These are phyloP conservation scores for Stictonetta naevosa DNA, from an alignment of 2,113 vertebrate species.

Conservation along the genomic window DNA sequence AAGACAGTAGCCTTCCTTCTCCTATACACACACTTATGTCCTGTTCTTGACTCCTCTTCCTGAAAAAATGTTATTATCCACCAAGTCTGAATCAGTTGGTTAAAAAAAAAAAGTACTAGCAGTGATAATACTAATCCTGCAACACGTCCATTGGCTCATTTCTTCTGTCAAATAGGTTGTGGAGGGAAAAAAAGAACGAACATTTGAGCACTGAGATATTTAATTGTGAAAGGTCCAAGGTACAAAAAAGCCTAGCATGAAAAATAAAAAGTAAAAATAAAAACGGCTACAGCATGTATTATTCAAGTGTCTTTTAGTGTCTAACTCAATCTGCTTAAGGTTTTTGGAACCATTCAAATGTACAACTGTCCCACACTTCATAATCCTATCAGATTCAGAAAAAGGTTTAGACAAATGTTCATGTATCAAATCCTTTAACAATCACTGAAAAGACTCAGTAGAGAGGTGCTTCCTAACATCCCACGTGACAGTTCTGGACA, in stretches of 20 bases:
- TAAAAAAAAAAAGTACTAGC: neutral
- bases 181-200: neutral
- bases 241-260: neutral
- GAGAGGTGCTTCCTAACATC: neutral
- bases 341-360: neutral
- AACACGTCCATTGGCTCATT: neutral
- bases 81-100: neutral
- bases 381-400: neutral
- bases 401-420: neutral
- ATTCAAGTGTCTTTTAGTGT: neutral
- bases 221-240: neutral
- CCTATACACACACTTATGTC: neutral
- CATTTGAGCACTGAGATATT: neutral
- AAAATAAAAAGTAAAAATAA: neutral
- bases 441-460: neutral
- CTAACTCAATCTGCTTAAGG: neutral
- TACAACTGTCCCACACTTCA: too few relatives aligned
- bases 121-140: neutral
- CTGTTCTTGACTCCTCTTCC: neutral
- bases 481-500: too few relatives aligned
- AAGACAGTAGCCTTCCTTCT: neutral
- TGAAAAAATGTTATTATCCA: neutral
- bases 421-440: neutral
- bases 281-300: too few relatives aligned
- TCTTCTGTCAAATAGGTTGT: neutral